Percentiles rank a stretch among this genome's conserved stretches.
Evolutionary conservation across 2,797 vertebrate genomes (phyloP).

Genomic region (Molossus alvarezi): DNA sequence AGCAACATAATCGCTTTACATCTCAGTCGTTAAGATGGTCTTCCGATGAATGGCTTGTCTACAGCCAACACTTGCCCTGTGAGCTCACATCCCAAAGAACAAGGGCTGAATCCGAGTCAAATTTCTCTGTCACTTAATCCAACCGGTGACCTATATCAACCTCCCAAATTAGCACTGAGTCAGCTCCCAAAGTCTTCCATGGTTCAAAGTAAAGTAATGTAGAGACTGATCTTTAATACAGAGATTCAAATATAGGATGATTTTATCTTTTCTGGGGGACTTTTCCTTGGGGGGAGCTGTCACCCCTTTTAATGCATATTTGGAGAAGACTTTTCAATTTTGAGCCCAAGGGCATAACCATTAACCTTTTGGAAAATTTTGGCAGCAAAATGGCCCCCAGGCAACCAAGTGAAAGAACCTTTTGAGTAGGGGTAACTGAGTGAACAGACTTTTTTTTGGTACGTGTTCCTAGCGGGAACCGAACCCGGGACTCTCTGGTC

Average conservation of each 20-base stretch:
- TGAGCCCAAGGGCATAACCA: not conserved
- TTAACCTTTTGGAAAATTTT: conserved; percentile 54
- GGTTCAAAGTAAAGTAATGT: conserved; percentile 56
- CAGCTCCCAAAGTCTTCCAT: not conserved
- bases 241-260: not conserved
- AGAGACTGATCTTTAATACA: conserved; percentile 19
- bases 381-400: not conserved
- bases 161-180: conserved; percentile 3
- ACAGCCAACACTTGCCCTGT: rapidly evolving
- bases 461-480: too few species aligned
- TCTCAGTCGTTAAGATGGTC: not conserved
- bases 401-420: conserved; percentile 10
- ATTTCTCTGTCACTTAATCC: conserved; percentile 23
- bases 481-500: too few species aligned
- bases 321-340: conserved; percentile 45
- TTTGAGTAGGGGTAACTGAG: not conserved
- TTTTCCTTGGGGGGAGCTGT: not conserved
- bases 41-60: not conserved
- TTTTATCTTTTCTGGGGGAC: not conserved
- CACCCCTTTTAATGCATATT: not conserved
- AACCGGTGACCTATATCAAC: not conserved
- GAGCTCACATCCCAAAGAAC: not conserved
- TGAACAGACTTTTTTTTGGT: too few species aligned
- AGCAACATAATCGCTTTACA: not conserved
- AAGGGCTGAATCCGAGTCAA: not conserved